phyloP scores from a whole-genome alignment of 2,888 invertebrate genomes.

The Pantelozetes paolii region DNA sequence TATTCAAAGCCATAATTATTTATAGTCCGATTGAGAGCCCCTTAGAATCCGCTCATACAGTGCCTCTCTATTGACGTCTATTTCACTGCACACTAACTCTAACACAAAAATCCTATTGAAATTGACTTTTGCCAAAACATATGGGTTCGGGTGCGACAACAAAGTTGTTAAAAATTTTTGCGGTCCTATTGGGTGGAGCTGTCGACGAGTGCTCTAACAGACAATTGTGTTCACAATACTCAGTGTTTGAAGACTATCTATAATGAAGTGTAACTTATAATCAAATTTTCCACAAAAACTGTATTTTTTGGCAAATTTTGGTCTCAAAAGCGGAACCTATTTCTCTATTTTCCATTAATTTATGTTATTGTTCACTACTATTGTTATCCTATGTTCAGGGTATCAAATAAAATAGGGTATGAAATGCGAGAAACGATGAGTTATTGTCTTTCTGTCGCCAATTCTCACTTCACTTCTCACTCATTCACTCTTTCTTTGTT shows the following conservation, averaged over 20 bases:
- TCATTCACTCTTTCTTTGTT: no score
- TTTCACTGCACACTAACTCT: background rate
- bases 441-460: no score
- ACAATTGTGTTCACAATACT: slow-evolving; percentile 18
- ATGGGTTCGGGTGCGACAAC: slow-evolving; percentile 19
- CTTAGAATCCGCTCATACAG: background rate
- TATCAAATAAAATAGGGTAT: no score
- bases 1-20: background rate
- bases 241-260: background rate
- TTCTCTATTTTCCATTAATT: slow-evolving; percentile 13
- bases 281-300: slow-evolving; percentile 1
- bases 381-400: no score
- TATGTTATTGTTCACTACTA: background rate
- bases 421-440: no score
- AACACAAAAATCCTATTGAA: background rate
- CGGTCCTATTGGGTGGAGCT: slow-evolving; percentile 8
- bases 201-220: slow-evolving; percentile 4
- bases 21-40: background rate
- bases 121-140: background rate
- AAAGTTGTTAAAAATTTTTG: slow-evolving; percentile 25
- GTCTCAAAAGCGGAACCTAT: slow-evolving; percentile 13
- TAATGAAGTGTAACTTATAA: slow-evolving; percentile 23
- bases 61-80: background rate
- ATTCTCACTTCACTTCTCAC: no score
- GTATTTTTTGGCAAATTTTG: background rate